Evolutionary conservation across 2,113 vertebrate genomes (phyloP), one percentile per base, ranked within the genome.

Genomic region (Cynopterus brachyotis): DNA sequence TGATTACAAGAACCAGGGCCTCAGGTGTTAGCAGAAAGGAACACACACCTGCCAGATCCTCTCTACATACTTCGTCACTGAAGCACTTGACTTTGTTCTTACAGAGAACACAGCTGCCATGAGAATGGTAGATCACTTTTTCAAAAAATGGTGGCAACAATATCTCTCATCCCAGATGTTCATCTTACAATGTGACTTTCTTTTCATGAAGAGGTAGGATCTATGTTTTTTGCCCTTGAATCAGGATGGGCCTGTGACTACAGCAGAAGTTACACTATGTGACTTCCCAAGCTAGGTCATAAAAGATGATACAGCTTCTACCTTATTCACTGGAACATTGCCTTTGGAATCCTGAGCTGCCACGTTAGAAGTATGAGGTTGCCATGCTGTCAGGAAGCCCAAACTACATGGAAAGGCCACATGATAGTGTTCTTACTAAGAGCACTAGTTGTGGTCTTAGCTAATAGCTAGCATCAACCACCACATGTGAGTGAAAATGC

Each of bases 41-140:
- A 67, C 30, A 59, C 24, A 32, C 9, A 19, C 15, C 32, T 80
- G 55, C 42, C 50, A 67, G 85, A 30, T 67, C 24, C 42, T 88
- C 9, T 91, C 32, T 86, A 22, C 40, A 22, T 20, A 72, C 8
- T 9, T 22, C 45, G 9, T 83, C n/a, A n/a, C 40, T 6, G 60
- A 87, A 19, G 79, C n/a, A 37, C n/a, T 22, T 95, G 82, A 32
- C 37, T 62, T 93, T 93, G 30, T 64, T 93, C 59, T 91, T 69
- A 6, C 22, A 24, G 55, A 80, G 28, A 59, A 78, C 22, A n/a
- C 6, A 47, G 12, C 45, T 76, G 83, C 45, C 37, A 89, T 53
- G 69, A 94, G 80, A 78, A 75, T 30, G 76, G 45, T n/a, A 87
- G 30, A 15, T 66, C 37, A 8, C 20, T 24, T 67, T 90, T 91